Evolutionary conservation across 2,113 vertebrate genomes (phyloP).

Genomic region (Damaliscus lunatus): DNA sequence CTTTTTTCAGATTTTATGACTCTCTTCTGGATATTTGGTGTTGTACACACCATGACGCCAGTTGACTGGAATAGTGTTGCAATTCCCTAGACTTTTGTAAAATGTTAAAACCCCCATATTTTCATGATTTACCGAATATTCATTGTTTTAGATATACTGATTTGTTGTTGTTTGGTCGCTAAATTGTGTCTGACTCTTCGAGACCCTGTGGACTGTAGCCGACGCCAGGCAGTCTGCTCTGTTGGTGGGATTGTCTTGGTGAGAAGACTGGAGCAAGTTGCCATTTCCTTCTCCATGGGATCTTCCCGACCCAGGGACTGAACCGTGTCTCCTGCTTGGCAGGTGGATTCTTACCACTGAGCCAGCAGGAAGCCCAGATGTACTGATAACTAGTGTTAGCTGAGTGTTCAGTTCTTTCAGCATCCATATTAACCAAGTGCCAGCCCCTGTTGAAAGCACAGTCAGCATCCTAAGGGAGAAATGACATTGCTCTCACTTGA

Average conservation of each 20-base stretch:
- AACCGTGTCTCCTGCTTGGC: background rate
- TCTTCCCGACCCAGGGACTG: background rate
- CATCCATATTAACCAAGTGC: background rate
- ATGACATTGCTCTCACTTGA: background rate
- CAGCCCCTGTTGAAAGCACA: background rate
- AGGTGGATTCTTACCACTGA: background rate
- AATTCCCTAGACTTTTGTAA: background rate
- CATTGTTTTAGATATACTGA: background rate
- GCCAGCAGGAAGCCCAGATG: background rate
- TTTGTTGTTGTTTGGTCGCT: background rate
- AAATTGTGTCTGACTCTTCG: background rate
- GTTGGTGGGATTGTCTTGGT: background rate
- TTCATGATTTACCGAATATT: background rate
- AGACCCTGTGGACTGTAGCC: background rate
- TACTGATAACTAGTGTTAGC: background rate
- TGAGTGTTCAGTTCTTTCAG: background rate
- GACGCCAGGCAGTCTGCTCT: background rate
- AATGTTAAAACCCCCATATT: background rate
- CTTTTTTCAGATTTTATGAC: background rate
- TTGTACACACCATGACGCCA: background rate
- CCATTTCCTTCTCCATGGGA: background rate
- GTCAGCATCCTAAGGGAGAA: background rate
- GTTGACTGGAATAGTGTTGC: background rate
- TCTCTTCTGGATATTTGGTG: background rate
- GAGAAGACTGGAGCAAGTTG: background rate